Conservation (phyloP, 2,888 invertebrate species). For the Ichneumoninae sp. region DNA sequence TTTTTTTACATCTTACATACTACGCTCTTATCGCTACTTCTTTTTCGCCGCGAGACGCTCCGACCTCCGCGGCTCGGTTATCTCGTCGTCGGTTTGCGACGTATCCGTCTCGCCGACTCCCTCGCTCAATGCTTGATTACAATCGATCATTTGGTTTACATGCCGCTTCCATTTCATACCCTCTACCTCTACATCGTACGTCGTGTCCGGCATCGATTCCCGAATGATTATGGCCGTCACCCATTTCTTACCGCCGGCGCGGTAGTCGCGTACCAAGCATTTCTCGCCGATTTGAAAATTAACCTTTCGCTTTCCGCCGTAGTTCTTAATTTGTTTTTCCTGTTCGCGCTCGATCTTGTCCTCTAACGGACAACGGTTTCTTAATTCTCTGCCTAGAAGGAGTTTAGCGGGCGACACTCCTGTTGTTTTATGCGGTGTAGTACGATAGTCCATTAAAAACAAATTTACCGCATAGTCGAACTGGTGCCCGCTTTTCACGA, state of each 20-base stretch:
- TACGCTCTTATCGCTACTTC: too few relatives aligned
- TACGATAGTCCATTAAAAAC: constrained; percentile 13
- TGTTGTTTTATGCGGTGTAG: constrained; percentile 37
- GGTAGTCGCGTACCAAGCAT: constrained; percentile 11
- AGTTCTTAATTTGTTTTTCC: constrained; percentile 23
- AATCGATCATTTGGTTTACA: constrained; percentile 36
- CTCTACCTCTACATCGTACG: constrained; percentile 29
- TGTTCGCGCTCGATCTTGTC: constrained; percentile 17
- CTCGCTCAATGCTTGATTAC: constrained; percentile 36
- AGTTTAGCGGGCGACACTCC: constrained; percentile 32
- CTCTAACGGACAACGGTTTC: constrained; percentile 41
- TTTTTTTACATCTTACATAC: neutral
- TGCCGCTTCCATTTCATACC: constrained; percentile 48
- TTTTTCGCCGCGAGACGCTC: constrained; percentile 17
- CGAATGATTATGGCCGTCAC: constrained; percentile 22
- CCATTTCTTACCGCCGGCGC: constrained; percentile 14
- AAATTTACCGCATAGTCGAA: neutral
- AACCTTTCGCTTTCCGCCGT: constrained; percentile 18
- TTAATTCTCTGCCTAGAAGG: constrained; percentile 35
- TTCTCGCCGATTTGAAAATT: constrained; percentile 29
- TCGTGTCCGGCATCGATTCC: constrained; percentile 26
- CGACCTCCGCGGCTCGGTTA: constrained; percentile 35
- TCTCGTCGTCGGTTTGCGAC: constrained; percentile 1
- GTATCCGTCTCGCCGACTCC: neutral
- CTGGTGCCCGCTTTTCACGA: neutral